Evolutionary conservation across 2,113 vertebrate species (phyloP).

Genomic region (Hemiscyllium ocellatum): DNA sequence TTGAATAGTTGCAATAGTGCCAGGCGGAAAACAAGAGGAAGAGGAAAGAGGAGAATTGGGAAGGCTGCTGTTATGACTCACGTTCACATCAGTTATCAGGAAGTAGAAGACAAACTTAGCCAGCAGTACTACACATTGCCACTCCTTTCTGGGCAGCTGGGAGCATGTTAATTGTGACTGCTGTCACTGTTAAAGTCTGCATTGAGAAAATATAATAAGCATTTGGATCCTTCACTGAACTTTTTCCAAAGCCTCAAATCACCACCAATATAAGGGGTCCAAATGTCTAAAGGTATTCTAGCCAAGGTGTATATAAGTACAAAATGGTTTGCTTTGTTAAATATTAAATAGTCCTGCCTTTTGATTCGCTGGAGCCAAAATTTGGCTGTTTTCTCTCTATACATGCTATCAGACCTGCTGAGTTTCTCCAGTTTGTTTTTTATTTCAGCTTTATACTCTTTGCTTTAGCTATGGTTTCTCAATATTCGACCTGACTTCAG

Average conservation of each 20-base stretch:
- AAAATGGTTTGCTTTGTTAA: neutral
- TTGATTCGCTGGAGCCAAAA: no score
- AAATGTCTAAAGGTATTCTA: neutral
- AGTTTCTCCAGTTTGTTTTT: no score
- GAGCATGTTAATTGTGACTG: constrained; percentile 9
- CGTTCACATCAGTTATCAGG: constrained; percentile 63
- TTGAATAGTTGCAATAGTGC: constrained; percentile 61
- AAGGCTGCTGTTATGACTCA: constrained; percentile 60
- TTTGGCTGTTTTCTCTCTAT: no score
- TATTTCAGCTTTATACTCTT: neutral
- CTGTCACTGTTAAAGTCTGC: neutral
- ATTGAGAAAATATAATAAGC: neutral
- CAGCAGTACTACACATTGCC: constrained; percentile 45
- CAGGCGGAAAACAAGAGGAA: constrained; percentile 70
- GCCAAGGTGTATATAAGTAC: neutral
- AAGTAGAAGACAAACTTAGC: constrained; percentile 48
- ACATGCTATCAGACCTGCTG: no score
- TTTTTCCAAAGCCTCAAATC: neutral
- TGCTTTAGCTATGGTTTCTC: neutral
- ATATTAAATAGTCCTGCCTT: neutral
- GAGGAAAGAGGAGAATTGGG: constrained; percentile 51
- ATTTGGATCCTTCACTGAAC: neutral
- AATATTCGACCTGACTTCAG: neutral
- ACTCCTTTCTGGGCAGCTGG: constrained; percentile 40
- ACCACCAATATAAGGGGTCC: neutral